These are phyloP conservation scores for Epiblema foenella DNA, from an alignment of 2,888 invertebrate species.

Conservation along the genomic window DNA sequence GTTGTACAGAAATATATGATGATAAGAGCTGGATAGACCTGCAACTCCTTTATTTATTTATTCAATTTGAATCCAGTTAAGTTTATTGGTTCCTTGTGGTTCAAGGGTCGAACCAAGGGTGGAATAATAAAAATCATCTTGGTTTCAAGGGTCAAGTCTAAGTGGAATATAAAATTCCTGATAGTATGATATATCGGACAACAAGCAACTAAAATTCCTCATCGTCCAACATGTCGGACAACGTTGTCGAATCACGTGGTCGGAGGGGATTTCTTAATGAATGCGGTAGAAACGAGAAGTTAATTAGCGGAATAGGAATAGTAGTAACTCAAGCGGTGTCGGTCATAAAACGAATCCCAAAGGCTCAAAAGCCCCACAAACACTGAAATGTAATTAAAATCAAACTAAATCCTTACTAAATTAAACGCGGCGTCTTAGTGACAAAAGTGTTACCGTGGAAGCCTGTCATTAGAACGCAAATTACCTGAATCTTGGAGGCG, in stretches of 20 bases:
- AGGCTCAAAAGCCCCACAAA: conserved; percentile 21
- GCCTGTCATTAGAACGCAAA: conserved; percentile 29
- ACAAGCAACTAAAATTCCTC: too few species aligned
- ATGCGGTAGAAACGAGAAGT: background rate
- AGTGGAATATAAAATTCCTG: too few species aligned
- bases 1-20: background rate
- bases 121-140: too few species aligned
- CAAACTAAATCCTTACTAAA: conserved; percentile 45
- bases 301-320: background rate
- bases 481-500: conserved; percentile 32
- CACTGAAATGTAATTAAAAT: conserved; percentile 45
- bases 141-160: too few species aligned
- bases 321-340: background rate
- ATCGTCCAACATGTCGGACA: too few species aligned
- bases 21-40: background rate
- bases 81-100: too few species aligned
- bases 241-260: too few species aligned
- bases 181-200: too few species aligned
- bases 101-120: too few species aligned
- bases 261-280: background rate
- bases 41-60: background rate
- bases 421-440: conserved; percentile 38
- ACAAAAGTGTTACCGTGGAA: conserved; percentile 35
- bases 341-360: conserved; percentile 26
- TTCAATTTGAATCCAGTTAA: background rate